phyloP scores from a whole-genome alignment of 2,888 invertebrate genomes.

The Andrena haemorrhoa region DNA sequence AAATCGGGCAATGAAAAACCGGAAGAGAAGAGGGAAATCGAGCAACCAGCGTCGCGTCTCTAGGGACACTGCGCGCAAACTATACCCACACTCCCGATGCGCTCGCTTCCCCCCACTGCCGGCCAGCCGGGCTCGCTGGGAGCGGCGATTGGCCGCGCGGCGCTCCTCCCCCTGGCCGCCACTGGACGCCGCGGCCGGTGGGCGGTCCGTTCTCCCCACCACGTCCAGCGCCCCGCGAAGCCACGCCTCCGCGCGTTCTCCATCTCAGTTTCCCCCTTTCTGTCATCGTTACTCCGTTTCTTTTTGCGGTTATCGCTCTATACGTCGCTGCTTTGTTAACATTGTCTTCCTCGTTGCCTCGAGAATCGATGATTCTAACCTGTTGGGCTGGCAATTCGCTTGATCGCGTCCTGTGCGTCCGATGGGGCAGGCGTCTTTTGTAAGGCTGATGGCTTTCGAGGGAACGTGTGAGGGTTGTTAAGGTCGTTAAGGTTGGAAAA shows the following conservation, averaged over 20 bases:
- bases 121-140: no score
- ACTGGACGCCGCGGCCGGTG: neutral
- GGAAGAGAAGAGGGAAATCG: constrained; percentile 42
- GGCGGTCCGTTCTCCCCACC: neutral
- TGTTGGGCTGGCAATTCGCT: constrained; percentile 10
- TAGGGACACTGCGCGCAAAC: constrained; percentile 76
- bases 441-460: no score
- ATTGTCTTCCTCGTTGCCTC: constrained; percentile 11
- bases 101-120: neutral
- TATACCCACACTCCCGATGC: constrained; percentile 78
- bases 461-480: no score
- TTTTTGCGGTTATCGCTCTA: neutral
- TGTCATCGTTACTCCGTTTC: constrained; percentile 6
- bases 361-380: constrained; percentile 26
- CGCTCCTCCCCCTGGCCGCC: neutral
- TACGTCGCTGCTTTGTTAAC: constrained; percentile 13
- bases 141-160: constrained; percentile 3
- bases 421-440: neutral
- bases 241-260: neutral
- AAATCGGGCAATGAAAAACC: constrained; percentile 24
- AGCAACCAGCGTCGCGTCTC: constrained; percentile 76
- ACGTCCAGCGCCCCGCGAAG: neutral
- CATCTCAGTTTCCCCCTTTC: neutral
- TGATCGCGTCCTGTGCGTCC: no score
- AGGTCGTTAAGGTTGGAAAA: no score